Evolutionary conservation across 2,113 vertebrate species (phyloP).

Genomic region (Pseudolaguvia tuberculata): DNA sequence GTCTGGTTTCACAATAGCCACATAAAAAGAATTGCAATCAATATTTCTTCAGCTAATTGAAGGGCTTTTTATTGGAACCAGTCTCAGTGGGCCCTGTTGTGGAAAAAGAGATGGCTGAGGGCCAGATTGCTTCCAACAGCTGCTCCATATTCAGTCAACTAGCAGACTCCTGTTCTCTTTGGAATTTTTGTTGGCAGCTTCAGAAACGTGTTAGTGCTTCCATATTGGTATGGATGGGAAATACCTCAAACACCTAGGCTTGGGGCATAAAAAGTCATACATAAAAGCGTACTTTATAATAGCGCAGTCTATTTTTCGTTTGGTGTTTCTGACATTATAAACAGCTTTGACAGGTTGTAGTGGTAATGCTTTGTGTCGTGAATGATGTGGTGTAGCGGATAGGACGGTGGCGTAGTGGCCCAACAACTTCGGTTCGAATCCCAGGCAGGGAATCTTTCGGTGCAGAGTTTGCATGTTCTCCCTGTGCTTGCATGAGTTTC

Average conservation of each 20-base stretch:
- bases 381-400: no score
- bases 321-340: no score
- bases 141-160: constrained; percentile 54
- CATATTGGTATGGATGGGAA: constrained; percentile 59
- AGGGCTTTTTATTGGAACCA: constrained; percentile 70
- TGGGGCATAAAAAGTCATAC: constrained; percentile 39
- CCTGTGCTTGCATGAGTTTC: no score
- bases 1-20: constrained; percentile 62
- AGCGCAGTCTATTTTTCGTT: no score
- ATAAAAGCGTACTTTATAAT: no score
- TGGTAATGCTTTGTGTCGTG: no score
- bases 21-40: constrained; percentile 73
- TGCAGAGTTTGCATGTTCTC: no score
- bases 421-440: no score
- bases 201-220: constrained; percentile 40
- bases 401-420: no score
- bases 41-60: constrained; percentile 73
- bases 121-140: constrained; percentile 46
- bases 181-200: constrained; percentile 54
- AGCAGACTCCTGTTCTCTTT: constrained; percentile 51
- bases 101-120: constrained; percentile 54
- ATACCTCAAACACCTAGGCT: constrained; percentile 44
- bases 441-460: no score
- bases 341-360: no score
- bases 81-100: constrained; percentile 56